Evolutionary conservation across 1,140 invertebrate species (phyloP).

Genomic region (Saxidomus purpurata): DNA sequence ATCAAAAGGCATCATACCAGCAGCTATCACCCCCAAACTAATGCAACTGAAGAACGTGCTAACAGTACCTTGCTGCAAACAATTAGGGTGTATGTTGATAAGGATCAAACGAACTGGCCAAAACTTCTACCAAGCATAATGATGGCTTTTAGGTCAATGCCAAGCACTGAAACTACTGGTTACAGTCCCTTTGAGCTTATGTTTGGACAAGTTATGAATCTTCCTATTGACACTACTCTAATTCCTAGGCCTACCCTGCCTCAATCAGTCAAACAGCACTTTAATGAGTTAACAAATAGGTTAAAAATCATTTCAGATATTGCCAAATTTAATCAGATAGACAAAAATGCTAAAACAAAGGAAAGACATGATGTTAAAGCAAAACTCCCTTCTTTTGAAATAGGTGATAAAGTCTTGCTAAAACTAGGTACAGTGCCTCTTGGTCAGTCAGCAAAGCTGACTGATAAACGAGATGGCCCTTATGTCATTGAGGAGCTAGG

Average conservation of each 20-base stretch:
- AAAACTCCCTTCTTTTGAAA: neutral
- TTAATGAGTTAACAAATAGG: neutral
- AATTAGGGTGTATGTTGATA: neutral
- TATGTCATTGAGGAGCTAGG: neutral
- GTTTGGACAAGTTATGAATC: conserved; percentile 19
- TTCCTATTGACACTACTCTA: conserved; percentile 24
- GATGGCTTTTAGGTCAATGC: neutral
- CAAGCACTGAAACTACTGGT: conserved; percentile 1
- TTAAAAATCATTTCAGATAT: conserved; percentile 32
- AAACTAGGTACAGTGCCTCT: neutral
- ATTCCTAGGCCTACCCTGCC: neutral
- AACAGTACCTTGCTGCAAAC: neutral
- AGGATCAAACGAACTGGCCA: conserved; percentile 33
- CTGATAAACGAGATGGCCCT: conserved; percentile 16
- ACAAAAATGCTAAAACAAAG: neutral
- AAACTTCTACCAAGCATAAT: neutral
- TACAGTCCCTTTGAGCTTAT: neutral
- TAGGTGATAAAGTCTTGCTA: conserved; percentile 22
- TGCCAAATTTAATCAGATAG: conserved; percentile 22
- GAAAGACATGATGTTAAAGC: neutral
- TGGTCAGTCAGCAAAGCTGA: conserved; percentile 16
- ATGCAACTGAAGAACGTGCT: neutral
- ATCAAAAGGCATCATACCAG: conserved; percentile 46
- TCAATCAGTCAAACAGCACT: neutral
- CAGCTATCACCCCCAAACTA: conserved; percentile 44